phyloP scores from a whole-genome alignment of 2,888 invertebrate species.

The Ctena decussata region DNA sequence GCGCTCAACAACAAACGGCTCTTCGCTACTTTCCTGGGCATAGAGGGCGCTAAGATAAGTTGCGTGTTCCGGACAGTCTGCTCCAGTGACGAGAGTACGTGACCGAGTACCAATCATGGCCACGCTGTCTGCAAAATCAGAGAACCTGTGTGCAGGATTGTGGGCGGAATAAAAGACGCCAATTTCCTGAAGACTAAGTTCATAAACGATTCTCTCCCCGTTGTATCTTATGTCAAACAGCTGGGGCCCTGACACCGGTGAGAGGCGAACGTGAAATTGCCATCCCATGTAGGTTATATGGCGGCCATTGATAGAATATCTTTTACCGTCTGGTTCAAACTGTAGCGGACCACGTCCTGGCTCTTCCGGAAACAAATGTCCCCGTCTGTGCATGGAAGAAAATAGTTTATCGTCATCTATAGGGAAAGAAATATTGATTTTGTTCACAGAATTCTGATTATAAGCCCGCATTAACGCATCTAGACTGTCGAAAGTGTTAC shows the following conservation, averaged over 20 bases:
- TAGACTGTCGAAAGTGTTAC: constrained; percentile 61
- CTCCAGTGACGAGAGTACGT: constrained; percentile 76
- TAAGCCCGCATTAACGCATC: constrained; percentile 68
- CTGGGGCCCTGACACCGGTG: constrained; percentile 75
- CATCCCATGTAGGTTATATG: constrained; percentile 80
- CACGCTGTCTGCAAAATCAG: constrained; percentile 76
- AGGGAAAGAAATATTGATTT: constrained; percentile 47
- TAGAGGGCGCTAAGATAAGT: constrained; percentile 70
- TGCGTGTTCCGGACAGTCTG: constrained; percentile 81
- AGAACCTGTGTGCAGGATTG: constrained; percentile 65
- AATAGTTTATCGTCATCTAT: constrained; percentile 30
- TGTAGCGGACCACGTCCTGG: constrained; percentile 69
- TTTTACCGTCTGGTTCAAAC: constrained; percentile 79
- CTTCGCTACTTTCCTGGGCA: constrained; percentile 48
- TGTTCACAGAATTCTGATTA: constrained; percentile 35
- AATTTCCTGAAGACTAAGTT: constrained; percentile 81
- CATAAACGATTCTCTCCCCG: constrained; percentile 81
- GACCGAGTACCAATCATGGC: constrained; percentile 70
- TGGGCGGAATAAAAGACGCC: constrained; percentile 78
- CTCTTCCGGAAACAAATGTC: constrained; percentile 57
- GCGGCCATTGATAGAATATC: constrained; percentile 77
- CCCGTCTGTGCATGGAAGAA: constrained; percentile 56
- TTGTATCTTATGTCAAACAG: constrained; percentile 76
- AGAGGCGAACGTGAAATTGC: constrained; percentile 80
- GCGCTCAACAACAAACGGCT: constrained; percentile 44